Percentiles rank a stretch among this genome's conserved stretches.
Evolutionary conservation across 1,140 invertebrate genomes (phyloP).

Genomic region (Drosophila nasuta): DNA sequence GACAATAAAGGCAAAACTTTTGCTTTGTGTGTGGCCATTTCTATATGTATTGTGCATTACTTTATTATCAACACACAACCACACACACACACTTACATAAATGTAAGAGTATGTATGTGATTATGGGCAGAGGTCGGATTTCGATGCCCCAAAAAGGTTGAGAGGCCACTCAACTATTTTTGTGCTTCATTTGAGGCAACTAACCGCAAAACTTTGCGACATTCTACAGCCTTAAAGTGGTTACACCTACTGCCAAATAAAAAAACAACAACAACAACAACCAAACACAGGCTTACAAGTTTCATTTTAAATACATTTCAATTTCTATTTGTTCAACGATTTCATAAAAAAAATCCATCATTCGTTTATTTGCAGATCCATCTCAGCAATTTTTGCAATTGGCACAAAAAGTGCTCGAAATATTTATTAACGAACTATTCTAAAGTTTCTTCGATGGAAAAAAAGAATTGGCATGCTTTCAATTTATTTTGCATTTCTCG

Average conservation of each 20-base stretch:
- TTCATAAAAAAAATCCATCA: neutral
- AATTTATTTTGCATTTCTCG: conserved; percentile 32
- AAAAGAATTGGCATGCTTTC: conserved; percentile 25
- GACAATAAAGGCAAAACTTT: conserved; percentile 72
- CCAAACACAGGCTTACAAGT: neutral
- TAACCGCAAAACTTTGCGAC: conserved; percentile 29
- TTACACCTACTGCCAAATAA: neutral
- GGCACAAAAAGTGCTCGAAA: neutral
- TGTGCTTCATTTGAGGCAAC: conserved; percentile 63
- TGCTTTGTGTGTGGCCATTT: conserved; percentile 57
- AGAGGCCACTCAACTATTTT: conserved; percentile 59
- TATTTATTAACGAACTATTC: conserved; percentile 10
- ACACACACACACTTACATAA: conserved; percentile 10
- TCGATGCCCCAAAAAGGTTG: conserved; percentile 28
- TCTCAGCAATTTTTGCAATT: neutral
- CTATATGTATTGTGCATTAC: conserved; percentile 40
- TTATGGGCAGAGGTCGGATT: conserved; percentile 19
- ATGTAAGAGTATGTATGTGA: conserved; percentile 1
- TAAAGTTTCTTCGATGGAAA: conserved; percentile 1
- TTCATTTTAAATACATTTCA: conserved; percentile 4
- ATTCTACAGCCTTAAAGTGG: conserved; percentile 14
- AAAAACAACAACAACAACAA: neutral
- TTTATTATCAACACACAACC: no score
- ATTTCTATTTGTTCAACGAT: neutral
- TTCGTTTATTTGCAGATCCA: neutral